Evolutionary conservation across 2,113 vertebrate genomes (phyloP), one percentile per base, ranked within the genome.

Genomic region (Anolis carolinensis): DNA sequence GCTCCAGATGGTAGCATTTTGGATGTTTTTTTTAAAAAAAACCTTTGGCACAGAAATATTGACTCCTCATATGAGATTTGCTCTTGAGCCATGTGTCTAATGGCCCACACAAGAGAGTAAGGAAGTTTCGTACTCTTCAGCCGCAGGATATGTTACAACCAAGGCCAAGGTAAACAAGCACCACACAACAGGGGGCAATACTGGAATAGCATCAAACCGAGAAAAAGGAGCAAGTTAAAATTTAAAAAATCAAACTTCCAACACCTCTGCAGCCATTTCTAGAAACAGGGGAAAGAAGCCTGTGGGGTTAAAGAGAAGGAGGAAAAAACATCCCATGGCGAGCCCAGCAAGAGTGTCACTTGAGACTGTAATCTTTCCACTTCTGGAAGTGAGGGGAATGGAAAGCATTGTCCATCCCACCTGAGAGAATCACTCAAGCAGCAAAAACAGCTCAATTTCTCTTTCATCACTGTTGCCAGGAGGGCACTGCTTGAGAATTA

Each of bases 21-120:
- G 11, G 27, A 30, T 81, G 11, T 39, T 7, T 13, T 55, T n/a
- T n/a, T 62, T 62, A 16, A 16, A 62, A 65, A 65, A 65, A 65
- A 0, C 34, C 39, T 80, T 44, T 80, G 36, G 79, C 79, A 44
- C 34, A 62, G 32, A 23, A 74, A 39, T 23, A 23, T 7, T 20
- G 63, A 6, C 71, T 32, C 18, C 63, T 68, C 16, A 36, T 20
- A 81, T 44, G 30, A n/a, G 63, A 44, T 48, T 48, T 32, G 39
- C 39, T 81, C 39, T 68, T 39, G 8, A 48, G 65, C 39, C 63
- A 18, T n/a, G 32, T 32, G 63, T 18, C 16, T 48, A n/a, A 65
- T 68, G 68, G 65, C 79, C 79, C 63, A 81, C 79, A 68, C 63
- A 70, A 81, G 79, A 32, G 18, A 81, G 63, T n/a, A 50, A 32